Conservation (phyloP, 37 sponge, comb jelly and placozoan species). For the Axinella damicornis region DNA sequence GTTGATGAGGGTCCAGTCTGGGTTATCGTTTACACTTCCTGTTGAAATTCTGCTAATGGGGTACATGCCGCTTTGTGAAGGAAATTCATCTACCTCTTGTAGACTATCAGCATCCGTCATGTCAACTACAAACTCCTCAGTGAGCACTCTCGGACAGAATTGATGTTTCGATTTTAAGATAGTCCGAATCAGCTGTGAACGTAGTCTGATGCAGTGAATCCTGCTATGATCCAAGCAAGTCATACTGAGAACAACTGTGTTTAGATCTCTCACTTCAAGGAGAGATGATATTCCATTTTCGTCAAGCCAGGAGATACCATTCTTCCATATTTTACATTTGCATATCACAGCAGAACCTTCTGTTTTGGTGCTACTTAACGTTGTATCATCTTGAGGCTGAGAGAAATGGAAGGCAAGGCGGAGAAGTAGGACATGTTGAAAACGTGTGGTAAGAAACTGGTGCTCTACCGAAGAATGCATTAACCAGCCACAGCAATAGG, state of each 20-base stretch:
- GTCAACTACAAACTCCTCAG: not conserved
- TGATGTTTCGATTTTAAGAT: conserved; percentile 1
- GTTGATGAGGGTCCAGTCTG: too few relatives aligned
- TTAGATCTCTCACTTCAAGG: conserved; percentile 8
- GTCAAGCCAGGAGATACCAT: conserved; percentile 23
- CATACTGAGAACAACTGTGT: conserved; percentile 3
- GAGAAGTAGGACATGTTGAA: conserved; percentile 28
- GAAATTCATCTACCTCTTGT: too few relatives aligned
- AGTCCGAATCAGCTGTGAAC: not conserved
- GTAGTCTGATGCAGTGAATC: conserved; percentile 12
- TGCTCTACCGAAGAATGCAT: not conserved
- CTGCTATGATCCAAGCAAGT: not conserved
- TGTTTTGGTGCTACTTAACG: not conserved
- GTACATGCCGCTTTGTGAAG: too few relatives aligned
- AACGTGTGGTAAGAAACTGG: conserved; percentile 4
- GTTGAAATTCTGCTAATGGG: too few relatives aligned
- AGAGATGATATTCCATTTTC: conserved; percentile 1
- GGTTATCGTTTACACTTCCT: too few relatives aligned
- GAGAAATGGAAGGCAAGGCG: conserved; percentile 19
- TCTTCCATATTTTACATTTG: conserved; percentile 16
- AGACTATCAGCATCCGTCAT: too few relatives aligned
- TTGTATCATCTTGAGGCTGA: not conserved
- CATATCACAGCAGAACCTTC: not conserved
- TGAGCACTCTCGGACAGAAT: not conserved
- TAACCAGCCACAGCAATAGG: conserved; percentile 23